Base-by-base conservation (phyloP, 2,888 invertebrate species). In the Dascillus cervinus region DNA sequence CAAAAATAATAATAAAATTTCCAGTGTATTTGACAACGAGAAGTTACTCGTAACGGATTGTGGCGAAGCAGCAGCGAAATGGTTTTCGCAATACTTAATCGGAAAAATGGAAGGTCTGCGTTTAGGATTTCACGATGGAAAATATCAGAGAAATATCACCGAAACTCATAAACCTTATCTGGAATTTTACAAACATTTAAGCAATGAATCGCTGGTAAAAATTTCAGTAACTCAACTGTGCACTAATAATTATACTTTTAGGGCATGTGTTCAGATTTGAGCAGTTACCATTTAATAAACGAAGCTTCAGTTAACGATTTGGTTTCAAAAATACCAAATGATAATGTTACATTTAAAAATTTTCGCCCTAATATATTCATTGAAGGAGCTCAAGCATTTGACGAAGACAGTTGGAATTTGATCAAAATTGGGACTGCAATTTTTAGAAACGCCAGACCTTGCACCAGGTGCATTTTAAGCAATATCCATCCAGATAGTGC, bases 361-460 rank as follows among this genome's bases (percentile, higher is more conserved):
- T 75, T 76, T 53, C 58, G 77, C 37, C 73, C 75, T 3, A 77
- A 74, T 49, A 66, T 78, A 23, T 53, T 73, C 1, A 59, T 77
- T 1, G 63, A 66, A 11, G 70, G 68, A 5, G 31, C 58, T 3
- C 39, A 45, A 27, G 53, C 72, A 3, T 72, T 62, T 43, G 62
- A 53, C 3, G 74, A 77, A 56, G 75, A 76, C 37, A 47, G 58
- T 10, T 76, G 75, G 75, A 63, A 67, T 9, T 75, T 71, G 66
- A 59, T 76, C 12, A 70, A 66, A 52, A 69, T 77, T 13, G 75
- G 75, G 0, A 60, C 66, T 19, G 47, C 50, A 1, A 65, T 64
- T 4, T 60, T 75, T 21, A 60, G 70, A 40, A 68, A 69, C 42
- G 62, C 72, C n/a, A 73, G 71, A 49, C 69, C 69, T 2, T 75